Evolutionary conservation across 23 tunicate species (phyloP).

Genomic region (Ciona savignyi): DNA sequence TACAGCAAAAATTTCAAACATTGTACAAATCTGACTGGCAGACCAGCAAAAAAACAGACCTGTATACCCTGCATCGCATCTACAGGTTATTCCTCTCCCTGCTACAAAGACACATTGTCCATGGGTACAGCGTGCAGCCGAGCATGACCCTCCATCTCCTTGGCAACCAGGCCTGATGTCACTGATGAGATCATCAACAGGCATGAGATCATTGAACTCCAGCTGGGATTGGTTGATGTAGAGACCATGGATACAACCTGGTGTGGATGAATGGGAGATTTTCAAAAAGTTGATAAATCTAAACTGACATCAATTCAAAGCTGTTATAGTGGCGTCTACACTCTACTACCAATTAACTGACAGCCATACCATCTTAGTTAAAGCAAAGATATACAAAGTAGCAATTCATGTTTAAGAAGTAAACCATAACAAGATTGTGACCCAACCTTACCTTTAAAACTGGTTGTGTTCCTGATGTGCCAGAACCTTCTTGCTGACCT

Average conservation of each 20-base stretch:
- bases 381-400: no score
- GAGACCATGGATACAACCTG: slow-evolving; percentile 31
- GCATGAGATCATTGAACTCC: slow-evolving; percentile 15
- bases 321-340: no score
- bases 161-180: slow-evolving; percentile 59
- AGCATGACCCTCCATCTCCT: slow-evolving; percentile 39
- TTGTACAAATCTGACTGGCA: no score
- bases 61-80: slow-evolving; percentile 47
- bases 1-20: no score
- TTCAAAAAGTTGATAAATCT: no score
- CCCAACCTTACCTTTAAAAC: slow-evolving; percentile 53
- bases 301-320: no score
- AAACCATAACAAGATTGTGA: no score
- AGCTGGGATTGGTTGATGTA: slow-evolving; percentile 21
- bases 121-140: slow-evolving; percentile 33
- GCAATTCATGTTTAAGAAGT: no score
- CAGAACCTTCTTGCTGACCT: slow-evolving; percentile 37
- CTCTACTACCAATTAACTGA: no score
- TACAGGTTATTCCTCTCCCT: slow-evolving; percentile 41
- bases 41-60: no score
- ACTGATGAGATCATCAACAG: slow-evolving; percentile 21
- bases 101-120: slow-evolving; percentile 40
- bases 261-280: neutral
- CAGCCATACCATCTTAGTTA: no score
- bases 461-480: slow-evolving; percentile 66